Percentiles rank a stretch among this genome's conserved stretches.
Evolutionary conservation across 2,888 invertebrate genomes (phyloP).

Genomic region (Frankliniella fusca): DNA sequence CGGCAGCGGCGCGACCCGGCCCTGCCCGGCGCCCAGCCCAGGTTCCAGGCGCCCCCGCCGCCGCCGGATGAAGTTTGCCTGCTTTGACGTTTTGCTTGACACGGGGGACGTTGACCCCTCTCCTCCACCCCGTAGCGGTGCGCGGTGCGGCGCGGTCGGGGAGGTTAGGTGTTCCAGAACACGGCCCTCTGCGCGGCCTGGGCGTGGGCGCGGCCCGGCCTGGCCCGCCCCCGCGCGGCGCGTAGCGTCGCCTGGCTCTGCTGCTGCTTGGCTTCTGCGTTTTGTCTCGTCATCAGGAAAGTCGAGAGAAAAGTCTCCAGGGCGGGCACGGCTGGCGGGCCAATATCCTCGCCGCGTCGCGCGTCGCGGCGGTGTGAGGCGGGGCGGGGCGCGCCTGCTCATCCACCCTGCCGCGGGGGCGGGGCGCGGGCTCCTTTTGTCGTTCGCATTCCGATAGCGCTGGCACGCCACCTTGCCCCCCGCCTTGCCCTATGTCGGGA

Average conservation of each 20-base stretch:
- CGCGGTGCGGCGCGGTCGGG: background rate
- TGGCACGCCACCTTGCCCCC: too few relatives aligned
- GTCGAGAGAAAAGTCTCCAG: too few relatives aligned
- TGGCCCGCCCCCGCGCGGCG: too few relatives aligned
- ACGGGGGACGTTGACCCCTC: background rate
- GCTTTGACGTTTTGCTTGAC: background rate
- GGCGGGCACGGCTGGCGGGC: too few relatives aligned
- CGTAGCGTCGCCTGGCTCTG: too few relatives aligned
- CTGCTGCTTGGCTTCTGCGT: background rate
- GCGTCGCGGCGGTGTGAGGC: background rate
- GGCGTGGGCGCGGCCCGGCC: too few relatives aligned
- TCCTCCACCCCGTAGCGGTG: background rate
- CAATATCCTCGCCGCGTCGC: background rate
- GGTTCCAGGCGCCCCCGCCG: background rate
- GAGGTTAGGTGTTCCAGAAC: background rate
- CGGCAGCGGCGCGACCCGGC: background rate
- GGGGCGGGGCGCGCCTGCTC: background rate
- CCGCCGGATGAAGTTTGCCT: background rate
- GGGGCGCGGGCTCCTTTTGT: background rate
- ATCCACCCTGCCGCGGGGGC: background rate
- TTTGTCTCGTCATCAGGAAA: constrained; percentile 4
- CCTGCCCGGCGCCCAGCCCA: background rate
- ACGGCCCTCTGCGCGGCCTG: too few relatives aligned
- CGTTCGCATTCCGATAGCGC: background rate
- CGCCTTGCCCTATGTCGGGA: too few relatives aligned